Evolutionary conservation across 1,140 invertebrate species (phyloP).

Genomic region (Zaprionus capensis): DNA sequence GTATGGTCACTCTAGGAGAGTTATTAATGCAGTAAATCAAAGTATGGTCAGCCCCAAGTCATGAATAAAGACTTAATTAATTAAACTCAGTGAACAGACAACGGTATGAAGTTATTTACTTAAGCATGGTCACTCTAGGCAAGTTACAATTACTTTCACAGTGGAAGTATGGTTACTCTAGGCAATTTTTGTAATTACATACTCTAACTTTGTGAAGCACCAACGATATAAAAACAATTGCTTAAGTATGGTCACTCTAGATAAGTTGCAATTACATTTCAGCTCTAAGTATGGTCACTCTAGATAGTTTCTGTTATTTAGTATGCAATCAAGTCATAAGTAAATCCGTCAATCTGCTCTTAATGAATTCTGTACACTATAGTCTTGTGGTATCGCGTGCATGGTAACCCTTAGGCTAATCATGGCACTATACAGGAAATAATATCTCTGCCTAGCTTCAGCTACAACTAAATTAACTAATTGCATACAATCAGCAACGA

Average conservation of each 20-base stretch:
- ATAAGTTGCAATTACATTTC: background rate
- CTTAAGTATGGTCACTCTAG: background rate
- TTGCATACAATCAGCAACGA: conserved; percentile 8
- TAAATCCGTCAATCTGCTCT: background rate
- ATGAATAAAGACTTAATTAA: too few species aligned
- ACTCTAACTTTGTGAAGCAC: too few species aligned
- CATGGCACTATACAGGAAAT: background rate
- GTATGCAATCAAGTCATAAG: background rate
- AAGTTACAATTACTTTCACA: background rate
- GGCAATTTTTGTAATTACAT: background rate
- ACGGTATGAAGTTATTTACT: background rate
- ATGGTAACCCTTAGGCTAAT: background rate
- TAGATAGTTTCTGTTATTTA: background rate
- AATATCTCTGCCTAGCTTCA: background rate
- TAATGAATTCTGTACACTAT: too few species aligned
- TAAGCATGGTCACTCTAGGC: background rate
- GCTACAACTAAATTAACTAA: conserved; percentile 1
- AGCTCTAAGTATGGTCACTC: background rate
- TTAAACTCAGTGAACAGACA: too few species aligned
- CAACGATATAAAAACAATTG: background rate
- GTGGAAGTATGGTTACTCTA: background rate
- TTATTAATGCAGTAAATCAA: too few species aligned
- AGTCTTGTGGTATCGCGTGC: background rate
- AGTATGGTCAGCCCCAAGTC: too few species aligned
- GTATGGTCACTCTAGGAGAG: background rate